Percentiles rank a stretch among this genome's conserved stretches.
These are phyloP conservation scores for Geotrupes spiniger DNA, from an alignment of 2,888 invertebrate genomes.

Conservation along the genomic window DNA sequence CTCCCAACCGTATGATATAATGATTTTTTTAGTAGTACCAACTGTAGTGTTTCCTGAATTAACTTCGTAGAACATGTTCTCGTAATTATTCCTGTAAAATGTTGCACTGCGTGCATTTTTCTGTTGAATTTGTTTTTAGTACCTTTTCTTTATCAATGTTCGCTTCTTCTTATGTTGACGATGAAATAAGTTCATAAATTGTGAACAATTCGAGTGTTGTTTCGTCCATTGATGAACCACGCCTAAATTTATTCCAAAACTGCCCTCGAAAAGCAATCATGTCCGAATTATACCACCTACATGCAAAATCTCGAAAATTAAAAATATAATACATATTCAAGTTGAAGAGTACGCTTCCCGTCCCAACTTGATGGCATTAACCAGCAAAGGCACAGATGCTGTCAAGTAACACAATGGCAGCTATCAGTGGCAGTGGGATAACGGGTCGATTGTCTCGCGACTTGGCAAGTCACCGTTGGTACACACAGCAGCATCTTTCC, in stretches of 20 bases:
- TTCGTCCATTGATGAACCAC: slow-evolving; percentile 1
- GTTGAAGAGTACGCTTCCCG: slow-evolving; percentile 20
- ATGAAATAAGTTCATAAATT: no score
- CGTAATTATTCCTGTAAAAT: no score
- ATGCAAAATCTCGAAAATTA: slow-evolving; percentile 20
- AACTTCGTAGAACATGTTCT: no score
- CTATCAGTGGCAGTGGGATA: slow-evolving; percentile 32
- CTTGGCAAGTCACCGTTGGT: slow-evolving; percentile 30
- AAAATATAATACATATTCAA: slow-evolving; percentile 19
- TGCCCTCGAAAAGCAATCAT: not conserved
- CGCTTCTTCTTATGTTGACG: no score
- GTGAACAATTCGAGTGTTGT: no score
- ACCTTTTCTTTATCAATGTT: no score
- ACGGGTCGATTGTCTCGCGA: slow-evolving; percentile 30
- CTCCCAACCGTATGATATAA: no score
- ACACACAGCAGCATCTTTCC: slow-evolving; percentile 27
- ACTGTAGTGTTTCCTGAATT: no score
- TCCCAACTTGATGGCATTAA: slow-evolving; percentile 13
- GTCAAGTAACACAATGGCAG: slow-evolving; percentile 30
- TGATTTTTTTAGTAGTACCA: no score
- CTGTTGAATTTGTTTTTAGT: no score
- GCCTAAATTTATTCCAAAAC: slow-evolving; percentile 13
- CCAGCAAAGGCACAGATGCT: slow-evolving; percentile 17
- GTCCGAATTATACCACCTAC: slow-evolving; percentile 17
- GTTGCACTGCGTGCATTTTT: no score